Evolutionary conservation across 2,797 vertebrate genomes (phyloP), one percentile per base, ranked within the genome.

Genomic region (Lepus townsendii): DNA sequence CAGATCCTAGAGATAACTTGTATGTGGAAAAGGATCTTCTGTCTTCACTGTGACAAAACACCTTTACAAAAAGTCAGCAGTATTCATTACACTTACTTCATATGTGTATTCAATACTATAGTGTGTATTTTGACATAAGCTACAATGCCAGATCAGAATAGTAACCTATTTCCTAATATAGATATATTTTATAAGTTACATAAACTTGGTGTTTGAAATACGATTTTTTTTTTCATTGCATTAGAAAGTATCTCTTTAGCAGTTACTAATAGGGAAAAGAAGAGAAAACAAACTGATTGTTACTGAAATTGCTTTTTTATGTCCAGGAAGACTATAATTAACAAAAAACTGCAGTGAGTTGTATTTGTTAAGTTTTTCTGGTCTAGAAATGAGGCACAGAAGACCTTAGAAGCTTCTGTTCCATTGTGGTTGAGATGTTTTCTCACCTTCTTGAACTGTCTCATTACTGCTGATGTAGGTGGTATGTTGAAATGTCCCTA

Each of bases 381-480:
- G 22, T 92, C 9, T 88, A 92, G 63, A 91, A 89, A 86, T 63
- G 17, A 75, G 83, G 24, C 73, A 42, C 16, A 62, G 50, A 85
- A 69, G 47, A 87, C 75, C 84, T 83, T 96, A 73, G 87, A 96
- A 87, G 73, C 90, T 73, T 90, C 38, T 90, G 68, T 95, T 97
- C 88, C 93, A 76, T 86, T 96, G 94, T 85, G 87, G 91, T 95
- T 94, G 60, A 96, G 76, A 83, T 88, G 69, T 95, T 96, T 95
- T 92, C 90, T 97, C 90, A 94, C 89, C 90, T 94, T 93, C 32
- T 77, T 95, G 68, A 91, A 85, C 65, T 87, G 7, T 73, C 19
- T 97, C 50, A 38, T 95, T 87, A 65, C 69, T 93, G 88, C 77
- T 71, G 52, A 77, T 91, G 35, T 91, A 94, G 60, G 89, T 78